A percentile compares a stretch with the other conserved stretches of the same genome.
These are phyloP conservation scores for Epinephelus moara DNA, from an alignment of 2,113 vertebrate genomes.

Conservation along the genomic window DNA sequence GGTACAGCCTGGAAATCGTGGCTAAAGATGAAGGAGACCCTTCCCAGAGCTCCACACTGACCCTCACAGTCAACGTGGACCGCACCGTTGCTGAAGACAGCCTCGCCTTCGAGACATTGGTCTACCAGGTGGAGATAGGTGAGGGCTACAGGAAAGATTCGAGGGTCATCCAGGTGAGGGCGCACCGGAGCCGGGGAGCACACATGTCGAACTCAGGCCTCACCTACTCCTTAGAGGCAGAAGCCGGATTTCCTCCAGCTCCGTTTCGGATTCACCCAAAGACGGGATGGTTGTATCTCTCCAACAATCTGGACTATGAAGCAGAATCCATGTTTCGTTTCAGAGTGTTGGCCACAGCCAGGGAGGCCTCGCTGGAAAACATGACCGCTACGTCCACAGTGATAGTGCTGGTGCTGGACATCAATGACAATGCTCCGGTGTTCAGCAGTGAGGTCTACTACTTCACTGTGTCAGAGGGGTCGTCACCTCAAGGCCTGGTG, in stretches of 20 bases:
- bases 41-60: constrained; percentile 81
- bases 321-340: constrained; percentile 80
- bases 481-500: constrained; percentile 86
- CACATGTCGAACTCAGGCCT: constrained; percentile 30
- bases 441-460: constrained; percentile 87
- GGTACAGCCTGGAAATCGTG: constrained; percentile 80
- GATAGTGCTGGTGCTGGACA: constrained; percentile 88
- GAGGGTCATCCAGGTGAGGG: constrained; percentile 87
- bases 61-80: constrained; percentile 83
- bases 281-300: constrained; percentile 90
- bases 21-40: constrained; percentile 89
- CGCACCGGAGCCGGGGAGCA: constrained; percentile 63
- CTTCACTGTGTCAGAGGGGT: constrained; percentile 89
- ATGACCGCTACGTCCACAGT: constrained; percentile 85
- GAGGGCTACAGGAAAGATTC: constrained; percentile 84
- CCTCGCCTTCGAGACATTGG: constrained; percentile 89
- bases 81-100: constrained; percentile 65
- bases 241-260: constrained; percentile 65
- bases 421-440: constrained; percentile 91
- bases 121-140: constrained; percentile 91
- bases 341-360: constrained; percentile 81
- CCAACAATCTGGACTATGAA: constrained; percentile 89
- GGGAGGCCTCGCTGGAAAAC: constrained; percentile 37
- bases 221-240: constrained; percentile 83
- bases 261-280: constrained; percentile 86